Evolutionary conservation across 2,797 vertebrate species (phyloP).

Genomic region (Tenualosa thibaudeaui): DNA sequence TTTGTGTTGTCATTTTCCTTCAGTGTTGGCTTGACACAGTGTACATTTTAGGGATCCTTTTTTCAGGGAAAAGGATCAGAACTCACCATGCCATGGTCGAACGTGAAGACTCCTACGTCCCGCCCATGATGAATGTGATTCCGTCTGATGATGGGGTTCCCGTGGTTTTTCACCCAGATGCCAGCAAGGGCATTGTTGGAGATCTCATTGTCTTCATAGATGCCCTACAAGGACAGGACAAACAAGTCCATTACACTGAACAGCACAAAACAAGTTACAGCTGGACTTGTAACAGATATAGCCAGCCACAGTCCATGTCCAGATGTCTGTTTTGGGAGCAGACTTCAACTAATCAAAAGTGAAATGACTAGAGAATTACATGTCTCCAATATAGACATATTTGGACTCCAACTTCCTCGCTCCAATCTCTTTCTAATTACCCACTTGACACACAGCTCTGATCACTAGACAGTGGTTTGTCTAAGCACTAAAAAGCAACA

Average conservation of each 20-base stretch:
- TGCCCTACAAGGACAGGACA: conserved; percentile 71
- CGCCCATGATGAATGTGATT: conserved; percentile 99
- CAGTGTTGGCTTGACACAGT: too few species aligned
- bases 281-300: not conserved
- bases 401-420: not conserved
- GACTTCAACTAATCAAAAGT: too few species aligned
- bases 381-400: not conserved
- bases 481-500: not conserved
- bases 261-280: not conserved
- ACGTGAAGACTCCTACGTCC: conserved; percentile 98
- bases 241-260: not conserved
- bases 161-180: conserved; percentile 99
- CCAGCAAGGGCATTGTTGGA: conserved; percentile 98
- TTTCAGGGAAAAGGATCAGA: not conserved
- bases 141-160: conserved; percentile 98
- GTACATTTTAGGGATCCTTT: too few species aligned
- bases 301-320: not conserved
- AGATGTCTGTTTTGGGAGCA: not conserved
- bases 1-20: too few species aligned
- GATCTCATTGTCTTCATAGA: conserved; percentile 99
- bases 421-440: not conserved
- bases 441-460: not conserved
- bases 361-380: too few species aligned
- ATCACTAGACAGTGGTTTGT: not conserved
- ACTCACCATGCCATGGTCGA: conserved; percentile 97